phyloP scores from a whole-genome alignment of 2,797 vertebrate species.

The Enteromius afrohamiltoni region DNA sequence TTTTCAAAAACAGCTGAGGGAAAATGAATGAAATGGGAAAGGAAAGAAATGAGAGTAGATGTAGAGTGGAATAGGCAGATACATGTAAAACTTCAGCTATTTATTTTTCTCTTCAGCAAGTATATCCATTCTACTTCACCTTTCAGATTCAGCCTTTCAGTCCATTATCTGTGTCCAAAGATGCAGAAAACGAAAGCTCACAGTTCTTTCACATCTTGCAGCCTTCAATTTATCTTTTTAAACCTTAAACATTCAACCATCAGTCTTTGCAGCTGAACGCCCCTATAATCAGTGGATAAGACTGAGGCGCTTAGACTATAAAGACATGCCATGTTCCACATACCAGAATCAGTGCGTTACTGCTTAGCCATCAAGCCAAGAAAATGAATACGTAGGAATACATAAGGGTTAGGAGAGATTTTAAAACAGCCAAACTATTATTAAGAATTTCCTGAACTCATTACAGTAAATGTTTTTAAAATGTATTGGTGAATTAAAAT shows the following conservation, averaged over 20 bases:
- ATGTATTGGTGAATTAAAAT: neutral
- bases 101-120: conserved; percentile 21
- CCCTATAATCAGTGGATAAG: conserved; percentile 28
- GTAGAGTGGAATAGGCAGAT: conserved; percentile 10
- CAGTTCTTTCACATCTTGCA: conserved; percentile 24
- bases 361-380: neutral
- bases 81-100: conserved; percentile 21
- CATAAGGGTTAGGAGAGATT: neutral
- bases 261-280: neutral
- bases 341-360: neutral
- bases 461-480: conserved; percentile 15
- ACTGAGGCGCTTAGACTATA: neutral
- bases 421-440: conserved; percentile 11
- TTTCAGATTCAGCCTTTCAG: conserved; percentile 39
- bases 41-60: conserved; percentile 32
- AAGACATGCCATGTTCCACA: conserved; percentile 16
- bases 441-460: conserved; percentile 27
- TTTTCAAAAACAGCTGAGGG: conserved; percentile 29
- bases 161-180: conserved; percentile 25
- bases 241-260: conserved; percentile 38
- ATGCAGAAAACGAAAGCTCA: conserved; percentile 23
- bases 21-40: conserved; percentile 42
- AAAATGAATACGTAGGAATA: conserved; percentile 7
- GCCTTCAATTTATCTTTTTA: conserved; percentile 34
- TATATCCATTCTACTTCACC: conserved; percentile 29